Evolutionary conservation across 2,888 invertebrate genomes (phyloP).

Genomic region (Apantesis nais): DNA sequence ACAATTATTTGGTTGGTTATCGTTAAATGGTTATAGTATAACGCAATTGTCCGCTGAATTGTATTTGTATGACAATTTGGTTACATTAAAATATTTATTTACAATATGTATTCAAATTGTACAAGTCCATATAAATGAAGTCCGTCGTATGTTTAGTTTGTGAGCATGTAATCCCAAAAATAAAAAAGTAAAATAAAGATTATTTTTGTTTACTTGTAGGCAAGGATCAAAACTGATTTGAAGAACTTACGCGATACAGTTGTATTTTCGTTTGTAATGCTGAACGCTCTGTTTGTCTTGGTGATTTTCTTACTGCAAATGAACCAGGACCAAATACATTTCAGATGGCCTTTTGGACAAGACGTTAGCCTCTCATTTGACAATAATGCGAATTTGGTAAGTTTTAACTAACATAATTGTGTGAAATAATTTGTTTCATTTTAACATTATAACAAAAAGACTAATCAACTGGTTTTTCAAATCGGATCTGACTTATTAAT

Average conservation of each 20-base stretch:
- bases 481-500: too few relatives aligned
- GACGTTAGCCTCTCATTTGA: constrained; percentile 92
- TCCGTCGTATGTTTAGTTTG: not conserved
- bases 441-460: too few relatives aligned
- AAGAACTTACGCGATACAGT: constrained; percentile 97
- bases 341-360: constrained; percentile 97
- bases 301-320: constrained; percentile 98
- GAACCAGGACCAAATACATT: constrained; percentile 96
- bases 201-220: constrained; percentile 78
- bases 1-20: too few relatives aligned
- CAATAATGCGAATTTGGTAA: constrained; percentile 87
- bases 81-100: too few relatives aligned
- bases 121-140: not conserved
- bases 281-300: constrained; percentile 98
- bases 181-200: not conserved
- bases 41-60: too few relatives aligned
- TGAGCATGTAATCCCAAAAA: not conserved
- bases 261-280: constrained; percentile 98
- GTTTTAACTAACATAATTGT: constrained; percentile 38
- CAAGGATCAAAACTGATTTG: constrained; percentile 93
- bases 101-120: too few relatives aligned
- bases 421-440: too few relatives aligned
- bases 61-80: too few relatives aligned
- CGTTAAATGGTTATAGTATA: too few relatives aligned
- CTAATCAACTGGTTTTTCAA: too few relatives aligned